These are phyloP conservation scores for Thecocarcelia acutangulata DNA, from an alignment of 2,888 invertebrate species.

Conservation along the genomic window DNA sequence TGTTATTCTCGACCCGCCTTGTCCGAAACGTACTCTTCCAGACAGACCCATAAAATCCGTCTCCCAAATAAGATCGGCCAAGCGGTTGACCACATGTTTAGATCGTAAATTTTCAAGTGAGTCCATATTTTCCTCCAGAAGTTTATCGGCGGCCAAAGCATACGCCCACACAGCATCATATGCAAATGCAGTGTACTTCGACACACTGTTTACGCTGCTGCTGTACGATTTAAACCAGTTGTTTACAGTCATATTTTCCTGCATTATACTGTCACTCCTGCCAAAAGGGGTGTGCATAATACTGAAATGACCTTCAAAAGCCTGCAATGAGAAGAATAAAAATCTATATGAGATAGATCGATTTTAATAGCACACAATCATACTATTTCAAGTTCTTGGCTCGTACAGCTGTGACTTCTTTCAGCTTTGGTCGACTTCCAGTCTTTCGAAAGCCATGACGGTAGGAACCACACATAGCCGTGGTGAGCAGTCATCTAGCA, in stretches of 20 bases:
- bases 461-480: slow-evolving; percentile 94
- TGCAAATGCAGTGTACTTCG: slow-evolving; percentile 88
- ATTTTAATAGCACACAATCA: background rate
- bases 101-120: slow-evolving; percentile 73
- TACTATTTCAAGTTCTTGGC: slow-evolving; percentile 84
- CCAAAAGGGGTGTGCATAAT: slow-evolving; percentile 87
- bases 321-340: slow-evolving; percentile 78
- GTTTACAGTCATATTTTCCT: slow-evolving; percentile 85
- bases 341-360: background rate
- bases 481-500: slow-evolving; percentile 85
- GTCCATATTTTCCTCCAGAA: slow-evolving; percentile 82
- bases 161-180: slow-evolving; percentile 93
- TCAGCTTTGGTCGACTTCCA: slow-evolving; percentile 84
- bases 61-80: slow-evolving; percentile 84
- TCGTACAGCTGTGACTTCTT: slow-evolving; percentile 82
- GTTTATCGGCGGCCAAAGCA: slow-evolving; percentile 86
- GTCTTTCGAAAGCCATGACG: slow-evolving; percentile 85
- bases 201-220: slow-evolving; percentile 74
- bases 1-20: slow-evolving; percentile 86
- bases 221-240: slow-evolving; percentile 82
- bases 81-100: slow-evolving; percentile 76
- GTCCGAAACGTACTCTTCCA: slow-evolving; percentile 86
- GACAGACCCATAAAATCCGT: slow-evolving; percentile 89
- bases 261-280: slow-evolving; percentile 82
- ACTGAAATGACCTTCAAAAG: slow-evolving; percentile 88